Base-by-base conservation (phyloP, 2,888 invertebrate genomes). In the Linnaemya vulpina region DNA sequence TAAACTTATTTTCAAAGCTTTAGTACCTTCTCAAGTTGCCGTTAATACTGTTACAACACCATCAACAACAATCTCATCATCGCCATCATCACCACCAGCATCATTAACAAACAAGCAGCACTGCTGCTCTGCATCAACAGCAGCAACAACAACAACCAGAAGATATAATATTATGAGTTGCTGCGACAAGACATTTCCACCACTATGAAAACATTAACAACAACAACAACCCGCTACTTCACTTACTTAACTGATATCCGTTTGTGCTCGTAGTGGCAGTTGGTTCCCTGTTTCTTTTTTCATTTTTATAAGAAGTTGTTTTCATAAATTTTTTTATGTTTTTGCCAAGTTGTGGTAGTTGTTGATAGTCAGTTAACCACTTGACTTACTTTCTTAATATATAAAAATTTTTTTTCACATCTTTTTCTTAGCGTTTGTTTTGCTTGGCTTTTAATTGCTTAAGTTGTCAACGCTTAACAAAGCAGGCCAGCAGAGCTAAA, bases 341-440 rank as follows among this genome's bases (percentile, higher is more conserved):
- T 46, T 35, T 63, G 22, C 7, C 2, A 80, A 74, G 60, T 65
- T 75, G 67, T 62, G 51, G 55, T 51, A 35, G 70, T 60, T 60
- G 65, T 65, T 60, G 82, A 1, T 43, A 78, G 60, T 80, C 49
- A 58, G 55, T 65, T 71, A 76, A 73, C 60, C 60, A 73, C 80
- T 84, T 84, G 84, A 80, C 84, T 84, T 84, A 84, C 22, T 71
- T 83, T 40, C 55, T 71, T 55, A 53, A 7, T 60, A 62, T 38
- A 30, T 30, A 3, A 30, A 3, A 30, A 30, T 58, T 67, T 40
- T 20, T 49, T 58, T n/a, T 25, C 9, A n/a, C 53, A 30, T 55
- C 2, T 43, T 68, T 68, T 70, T 51, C 25, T 74, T 63, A 40
- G 11, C 35, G 20, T 13, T 62, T 62, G 20, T 15, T 62, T 51